These are phyloP conservation scores for Oncorhynchus clarkii DNA, from an alignment of 2,113 vertebrate species.

Conservation along the genomic window DNA sequence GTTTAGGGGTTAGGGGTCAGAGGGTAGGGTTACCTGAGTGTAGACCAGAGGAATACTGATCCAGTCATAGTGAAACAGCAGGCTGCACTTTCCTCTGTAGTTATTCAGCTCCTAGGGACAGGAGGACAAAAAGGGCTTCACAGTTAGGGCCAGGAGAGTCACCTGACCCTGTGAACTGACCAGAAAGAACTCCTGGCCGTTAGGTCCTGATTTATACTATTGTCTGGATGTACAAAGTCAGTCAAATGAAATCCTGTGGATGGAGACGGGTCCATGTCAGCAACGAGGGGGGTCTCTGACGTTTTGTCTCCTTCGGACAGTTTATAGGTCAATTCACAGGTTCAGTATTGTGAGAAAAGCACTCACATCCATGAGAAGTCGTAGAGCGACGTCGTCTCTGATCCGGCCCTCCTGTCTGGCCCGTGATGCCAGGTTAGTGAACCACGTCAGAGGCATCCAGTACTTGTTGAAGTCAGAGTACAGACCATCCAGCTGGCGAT, in stretches of 20 bases:
- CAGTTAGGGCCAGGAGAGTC: no score
- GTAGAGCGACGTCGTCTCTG: slow-evolving; percentile 81
- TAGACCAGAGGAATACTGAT: slow-evolving; percentile 91
- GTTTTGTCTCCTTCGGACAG: no score
- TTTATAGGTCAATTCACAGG: background rate
- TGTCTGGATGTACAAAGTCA: no score
- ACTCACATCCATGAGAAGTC: slow-evolving; percentile 85
- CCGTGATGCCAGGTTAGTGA: slow-evolving; percentile 81
- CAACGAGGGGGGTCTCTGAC: no score
- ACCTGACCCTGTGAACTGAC: background rate
- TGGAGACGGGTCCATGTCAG: no score
- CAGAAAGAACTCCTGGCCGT: no score
- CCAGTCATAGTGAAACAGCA: slow-evolving; percentile 91
- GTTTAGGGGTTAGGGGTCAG: no score
- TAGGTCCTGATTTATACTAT: background rate
- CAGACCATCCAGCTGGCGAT: slow-evolving; percentile 78
- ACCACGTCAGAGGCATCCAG: slow-evolving; percentile 90
- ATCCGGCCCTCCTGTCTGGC: slow-evolving; percentile 79
- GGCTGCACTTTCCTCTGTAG: slow-evolving; percentile 84
- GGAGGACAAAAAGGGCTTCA: background rate
- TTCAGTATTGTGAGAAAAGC: background rate
- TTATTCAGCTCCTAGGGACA: slow-evolving; percentile 84
- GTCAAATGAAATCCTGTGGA: no score
- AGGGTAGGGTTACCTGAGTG: slow-evolving; percentile 74
- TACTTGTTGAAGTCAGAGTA: slow-evolving; percentile 91